These are phyloP conservation scores for Epistrophe grossulariae DNA, from an alignment of 2,888 invertebrate genomes.

Conservation along the genomic window DNA sequence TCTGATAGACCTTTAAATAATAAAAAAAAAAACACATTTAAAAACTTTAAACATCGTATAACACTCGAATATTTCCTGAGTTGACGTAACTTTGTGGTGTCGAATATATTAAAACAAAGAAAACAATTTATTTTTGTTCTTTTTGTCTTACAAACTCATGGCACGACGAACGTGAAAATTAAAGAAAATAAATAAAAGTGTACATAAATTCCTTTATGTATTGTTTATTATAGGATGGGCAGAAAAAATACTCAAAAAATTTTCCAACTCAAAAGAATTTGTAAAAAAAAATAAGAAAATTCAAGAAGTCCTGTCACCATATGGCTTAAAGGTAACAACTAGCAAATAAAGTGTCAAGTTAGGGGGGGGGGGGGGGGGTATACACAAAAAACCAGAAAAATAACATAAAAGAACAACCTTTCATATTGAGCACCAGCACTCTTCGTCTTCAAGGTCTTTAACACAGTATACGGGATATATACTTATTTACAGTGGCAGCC, in stretches of 20 bases:
- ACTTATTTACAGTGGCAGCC: slow-evolving; percentile 20
- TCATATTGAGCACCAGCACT: neutral
- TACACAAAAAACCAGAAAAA: neutral
- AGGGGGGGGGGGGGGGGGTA: too few species aligned
- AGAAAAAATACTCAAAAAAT: neutral
- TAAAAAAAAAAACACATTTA: neutral
- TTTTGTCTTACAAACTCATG: too few species aligned
- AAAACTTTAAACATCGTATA: neutral
- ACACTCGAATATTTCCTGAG: too few species aligned
- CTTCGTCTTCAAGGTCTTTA: slow-evolving; percentile 42
- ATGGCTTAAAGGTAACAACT: slow-evolving; percentile 25
- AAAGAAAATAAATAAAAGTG: neutral
- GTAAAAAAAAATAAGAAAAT: neutral
- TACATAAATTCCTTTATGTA: neutral
- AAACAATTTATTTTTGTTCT: neutral
- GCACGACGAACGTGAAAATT: too few species aligned
- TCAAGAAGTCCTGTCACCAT: neutral
- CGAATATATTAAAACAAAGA: too few species aligned
- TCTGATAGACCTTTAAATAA: slow-evolving; percentile 87
- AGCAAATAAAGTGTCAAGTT: slow-evolving; percentile 22
- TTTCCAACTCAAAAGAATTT: neutral
- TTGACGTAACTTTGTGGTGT: neutral
- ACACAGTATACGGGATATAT: slow-evolving; percentile 20
- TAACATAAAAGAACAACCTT: neutral
- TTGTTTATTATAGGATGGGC: neutral